Base-by-base conservation (phyloP, 1,140 invertebrate species). In the Pemphigus obesinymphae region DNA sequence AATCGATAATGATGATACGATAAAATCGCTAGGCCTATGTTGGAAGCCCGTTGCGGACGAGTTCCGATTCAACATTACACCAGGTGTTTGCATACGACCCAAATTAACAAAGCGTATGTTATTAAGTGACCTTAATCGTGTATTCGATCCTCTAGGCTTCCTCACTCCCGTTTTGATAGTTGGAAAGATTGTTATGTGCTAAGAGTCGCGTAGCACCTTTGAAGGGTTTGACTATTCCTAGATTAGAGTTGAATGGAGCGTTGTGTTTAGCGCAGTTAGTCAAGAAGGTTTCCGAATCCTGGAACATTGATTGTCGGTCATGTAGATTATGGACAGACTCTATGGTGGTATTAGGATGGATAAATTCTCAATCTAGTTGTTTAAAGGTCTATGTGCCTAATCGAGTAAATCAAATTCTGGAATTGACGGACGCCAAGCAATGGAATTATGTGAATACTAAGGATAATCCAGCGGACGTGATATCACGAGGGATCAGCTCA, bases 381-480 rank as follows among this genome's bases (percentile, higher is more conserved):
- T 85, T 85, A 82, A 86, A 88, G 84, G 84, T 84, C 0, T 89
- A 87, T 84, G 87, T 88, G 0, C 84, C 83, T 0, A 87, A 89
- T 82, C 75, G 87, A 61, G 86, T 88, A 0, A 72, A 75, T 37
- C 72, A 86, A 83, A 88, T 88, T 75, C 85, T 86, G 61, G 83
- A 85, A 29, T 34, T 85, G 2, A 83, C 83, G 17, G 20, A 37
- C 5, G 37, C 48, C 0, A 50, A 11, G 3, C 70, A 37, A 8
- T 90, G 88, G 89, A 31, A 55, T 37, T 87, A 89, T 84, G 86
- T 89, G 0, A 72, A 73, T 17, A 85, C 86, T 15, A n/a, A 20
- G 1, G 29, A 43, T 5, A 37, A 66, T 17, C 61, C 61, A 5
- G 61, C 61, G 4, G 53, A 58, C 3, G 8, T 85, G 8, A 78